phyloP scores from a whole-genome alignment of 53 echinoderm and acorn worm species.

The Crossaster papposus region DNA sequence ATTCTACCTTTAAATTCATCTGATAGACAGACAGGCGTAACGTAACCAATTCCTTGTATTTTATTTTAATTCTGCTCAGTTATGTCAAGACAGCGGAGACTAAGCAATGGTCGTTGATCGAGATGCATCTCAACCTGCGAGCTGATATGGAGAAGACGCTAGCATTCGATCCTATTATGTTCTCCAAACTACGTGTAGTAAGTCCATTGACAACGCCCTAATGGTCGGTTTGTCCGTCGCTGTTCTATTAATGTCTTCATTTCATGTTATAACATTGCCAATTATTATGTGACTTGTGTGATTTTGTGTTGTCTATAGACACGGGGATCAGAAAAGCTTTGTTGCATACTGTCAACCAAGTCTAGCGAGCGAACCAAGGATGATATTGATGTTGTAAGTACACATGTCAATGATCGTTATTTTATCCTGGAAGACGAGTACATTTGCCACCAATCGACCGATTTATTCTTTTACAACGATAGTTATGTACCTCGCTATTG shows the following conservation, averaged over 20 bases:
- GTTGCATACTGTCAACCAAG: conserved; percentile 70
- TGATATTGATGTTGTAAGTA: conserved; percentile 76
- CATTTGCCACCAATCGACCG: too few relatives aligned
- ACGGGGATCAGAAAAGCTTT: conserved; percentile 89
- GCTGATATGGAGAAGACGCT: conserved; percentile 92
- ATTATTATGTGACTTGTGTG: neutral
- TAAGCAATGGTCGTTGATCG: conserved; percentile 88
- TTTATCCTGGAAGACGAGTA: neutral
- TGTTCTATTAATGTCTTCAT: neutral
- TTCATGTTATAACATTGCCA: neutral
- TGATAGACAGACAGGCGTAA: too few relatives aligned
- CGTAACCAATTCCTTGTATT: neutral
- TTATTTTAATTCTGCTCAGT: too few relatives aligned
- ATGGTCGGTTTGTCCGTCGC: neutral
- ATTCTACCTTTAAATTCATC: too few relatives aligned
- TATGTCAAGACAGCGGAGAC: conserved; percentile 87
- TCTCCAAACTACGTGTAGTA: conserved; percentile 93
- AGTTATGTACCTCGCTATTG: too few relatives aligned
- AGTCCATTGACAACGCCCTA: neutral
- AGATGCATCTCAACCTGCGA: conserved; percentile 93
- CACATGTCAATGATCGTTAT: neutral
- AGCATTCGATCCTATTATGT: conserved; percentile 89
- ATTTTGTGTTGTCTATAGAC: conserved; percentile 67
- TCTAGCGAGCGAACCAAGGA: conserved; percentile 71
- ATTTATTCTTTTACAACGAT: too few relatives aligned